Percentiles rank a stretch among this genome's conserved stretches.
phyloP scores from a whole-genome alignment of 2,797 vertebrate genomes.

The Phyllotis vaccarum region DNA sequence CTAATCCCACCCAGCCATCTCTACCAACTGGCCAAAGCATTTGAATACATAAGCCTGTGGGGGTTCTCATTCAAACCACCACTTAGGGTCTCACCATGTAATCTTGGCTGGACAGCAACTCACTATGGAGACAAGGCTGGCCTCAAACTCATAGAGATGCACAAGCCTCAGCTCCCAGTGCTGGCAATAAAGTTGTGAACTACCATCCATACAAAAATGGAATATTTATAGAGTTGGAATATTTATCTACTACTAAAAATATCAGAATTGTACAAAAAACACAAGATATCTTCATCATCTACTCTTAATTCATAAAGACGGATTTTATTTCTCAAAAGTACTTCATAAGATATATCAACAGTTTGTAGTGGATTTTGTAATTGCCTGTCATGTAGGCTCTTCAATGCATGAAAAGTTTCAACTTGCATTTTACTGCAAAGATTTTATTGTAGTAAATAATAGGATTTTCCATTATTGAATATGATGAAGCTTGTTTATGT shows the following conservation, averaged over 20 bases:
- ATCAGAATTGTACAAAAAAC: background rate
- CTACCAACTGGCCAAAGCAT: background rate
- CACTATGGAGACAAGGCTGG: background rate
- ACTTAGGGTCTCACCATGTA: background rate
- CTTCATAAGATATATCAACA: background rate
- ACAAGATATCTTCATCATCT: background rate
- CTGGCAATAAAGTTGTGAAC: background rate
- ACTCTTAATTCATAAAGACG: background rate
- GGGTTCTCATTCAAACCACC: background rate
- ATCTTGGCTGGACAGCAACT: background rate
- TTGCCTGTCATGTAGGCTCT: background rate
- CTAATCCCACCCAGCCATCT: background rate
- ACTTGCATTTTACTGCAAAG: background rate
- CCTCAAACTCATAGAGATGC: background rate
- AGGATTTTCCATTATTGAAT: background rate
- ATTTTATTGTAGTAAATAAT: background rate
- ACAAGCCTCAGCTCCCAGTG: background rate
- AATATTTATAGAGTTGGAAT: background rate
- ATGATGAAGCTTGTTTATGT: background rate
- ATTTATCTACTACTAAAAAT: background rate
- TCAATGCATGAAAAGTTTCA: background rate
- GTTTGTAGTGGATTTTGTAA: background rate
- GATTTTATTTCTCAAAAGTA: slow-evolving; percentile 26
- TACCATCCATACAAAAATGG: too few species aligned
- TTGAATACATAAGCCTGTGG: background rate